Conservation (phyloP, 2,113 vertebrate genomes). For the Corvus cornix region DNA sequence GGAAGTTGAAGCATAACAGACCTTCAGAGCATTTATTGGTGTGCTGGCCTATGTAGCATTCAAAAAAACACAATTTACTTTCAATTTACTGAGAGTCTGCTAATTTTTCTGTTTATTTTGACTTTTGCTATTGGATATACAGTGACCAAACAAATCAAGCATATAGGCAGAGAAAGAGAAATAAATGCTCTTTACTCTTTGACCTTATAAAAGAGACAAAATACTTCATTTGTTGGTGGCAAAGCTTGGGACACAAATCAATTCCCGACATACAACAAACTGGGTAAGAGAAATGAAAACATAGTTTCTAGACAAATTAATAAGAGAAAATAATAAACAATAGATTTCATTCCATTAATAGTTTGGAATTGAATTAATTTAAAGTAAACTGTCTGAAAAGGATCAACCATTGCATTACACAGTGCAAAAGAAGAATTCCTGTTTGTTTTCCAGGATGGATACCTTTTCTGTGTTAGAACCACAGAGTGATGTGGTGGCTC, state of each 20-base stretch:
- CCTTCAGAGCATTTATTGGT: neutral
- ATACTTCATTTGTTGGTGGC: neutral
- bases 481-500: neutral
- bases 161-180: neutral
- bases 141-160: neutral
- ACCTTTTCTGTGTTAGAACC: neutral
- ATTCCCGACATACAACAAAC: neutral
- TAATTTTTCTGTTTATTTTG: neutral
- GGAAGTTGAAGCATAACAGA: neutral
- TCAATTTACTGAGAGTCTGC: neutral
- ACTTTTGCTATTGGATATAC: neutral
- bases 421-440: neutral
- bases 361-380: neutral
- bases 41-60: neutral
- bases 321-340: neutral
- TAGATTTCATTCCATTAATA: neutral
- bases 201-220: neutral
- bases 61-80: neutral
- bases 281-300: neutral
- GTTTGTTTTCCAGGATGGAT: neutral
- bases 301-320: neutral
- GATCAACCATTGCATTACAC: neutral
- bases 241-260: neutral
- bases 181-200: neutral
- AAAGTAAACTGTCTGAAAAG: neutral